These are phyloP conservation scores for Astropecten irregularis DNA, from an alignment of 53 echinoderm and acorn worm genomes.

Conservation along the genomic window DNA sequence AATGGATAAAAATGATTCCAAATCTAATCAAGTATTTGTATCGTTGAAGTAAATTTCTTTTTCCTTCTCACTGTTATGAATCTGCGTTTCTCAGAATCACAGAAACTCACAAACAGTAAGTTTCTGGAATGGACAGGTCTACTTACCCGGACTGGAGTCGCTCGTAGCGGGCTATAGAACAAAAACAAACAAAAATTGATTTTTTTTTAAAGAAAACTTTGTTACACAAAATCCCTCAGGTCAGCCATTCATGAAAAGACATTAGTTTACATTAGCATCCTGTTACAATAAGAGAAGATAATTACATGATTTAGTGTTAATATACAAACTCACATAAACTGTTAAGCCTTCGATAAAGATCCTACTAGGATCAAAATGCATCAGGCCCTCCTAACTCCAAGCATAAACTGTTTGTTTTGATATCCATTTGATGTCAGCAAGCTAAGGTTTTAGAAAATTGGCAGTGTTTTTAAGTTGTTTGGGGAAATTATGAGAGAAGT, in stretches of 20 bases:
- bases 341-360: not conserved
- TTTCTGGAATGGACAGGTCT: not conserved
- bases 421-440: no score
- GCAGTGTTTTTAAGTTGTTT: no score
- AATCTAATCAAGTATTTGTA: not conserved
- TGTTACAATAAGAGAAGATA: not conserved
- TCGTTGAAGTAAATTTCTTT: not conserved
- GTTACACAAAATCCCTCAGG: no score
- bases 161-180: constrained; percentile 74
- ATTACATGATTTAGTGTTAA: not conserved
- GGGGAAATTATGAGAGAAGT: no score
- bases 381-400: no score
- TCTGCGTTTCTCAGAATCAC: not conserved
- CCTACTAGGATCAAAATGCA: no score
- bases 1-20: no score
- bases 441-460: no score
- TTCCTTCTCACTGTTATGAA: not conserved
- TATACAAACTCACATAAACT: not conserved
- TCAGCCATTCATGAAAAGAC: not conserved
- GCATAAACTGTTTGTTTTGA: not conserved
- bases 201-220: no score
- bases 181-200: not conserved
- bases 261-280: not conserved
- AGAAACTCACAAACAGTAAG: no score
- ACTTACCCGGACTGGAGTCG: constrained; percentile 91